Base-by-base conservation (phyloP, 2,888 invertebrate species). In the Hirtodrosophila alboralis region DNA sequence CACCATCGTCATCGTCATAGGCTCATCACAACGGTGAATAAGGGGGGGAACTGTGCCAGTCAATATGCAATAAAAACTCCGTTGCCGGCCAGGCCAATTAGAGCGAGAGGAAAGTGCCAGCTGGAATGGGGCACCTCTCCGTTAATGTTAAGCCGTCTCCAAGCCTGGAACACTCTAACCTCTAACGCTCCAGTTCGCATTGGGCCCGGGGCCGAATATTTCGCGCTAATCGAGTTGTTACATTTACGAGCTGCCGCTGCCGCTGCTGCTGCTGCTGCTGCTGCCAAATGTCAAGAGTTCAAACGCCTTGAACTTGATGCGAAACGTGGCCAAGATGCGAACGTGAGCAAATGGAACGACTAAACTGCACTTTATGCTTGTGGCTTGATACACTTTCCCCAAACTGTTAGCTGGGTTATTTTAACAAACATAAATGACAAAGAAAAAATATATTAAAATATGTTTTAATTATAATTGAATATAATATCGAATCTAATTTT, bases 211-310 rank as follows among this genome's bases (percentile, higher is more conserved):
- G 63, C 53, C 36, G 47, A 79, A 80, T 80, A 74, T 71, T 81
- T 86, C 69, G 81, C 81, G 84, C 84, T 81, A 81, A 81, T 81
- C 81, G 86, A 81, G 86, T 81, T 81, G 81, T 81, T 86, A 81
- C 81, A 86, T 81, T 81, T 84, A 76, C 70, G 66, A 66, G 75
- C 58, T 58, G 58, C 66, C 49, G 41, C 38, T 51, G 62, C 52
- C 45, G 64, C 41, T 27, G 45, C 53, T 38, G 48, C 27, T 28
- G 63, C 63, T 40, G 62, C 58, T 40, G 76, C 74, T 60, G 70
- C 66, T 75, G 77, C 71, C 84, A 79, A 81, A 81, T 81, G 81
- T 86, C 81, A 81, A 80, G 65, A 84, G 81, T 84, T 86, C 81
- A 81, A 81, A 84, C 81, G 81, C 81, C 81, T 81, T 81, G 81